These are phyloP conservation scores for Dilophus febrilis DNA, from an alignment of 2,888 invertebrate species.

Conservation along the genomic window DNA sequence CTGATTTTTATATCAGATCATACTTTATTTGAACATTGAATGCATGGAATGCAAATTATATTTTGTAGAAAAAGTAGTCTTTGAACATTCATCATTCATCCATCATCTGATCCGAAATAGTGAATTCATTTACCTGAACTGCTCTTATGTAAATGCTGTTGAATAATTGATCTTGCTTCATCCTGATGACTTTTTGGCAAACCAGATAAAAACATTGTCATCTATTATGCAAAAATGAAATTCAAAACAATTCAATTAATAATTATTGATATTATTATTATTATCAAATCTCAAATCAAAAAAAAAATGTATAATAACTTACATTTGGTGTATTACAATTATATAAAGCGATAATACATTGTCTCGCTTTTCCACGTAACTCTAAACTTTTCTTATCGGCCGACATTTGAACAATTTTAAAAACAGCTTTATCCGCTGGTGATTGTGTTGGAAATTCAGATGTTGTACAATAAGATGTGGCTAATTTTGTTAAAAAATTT, in stretches of 20 bases:
- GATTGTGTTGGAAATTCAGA: slow-evolving; percentile 29
- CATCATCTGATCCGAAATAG: no score
- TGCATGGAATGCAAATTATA: no score
- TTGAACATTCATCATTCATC: no score
- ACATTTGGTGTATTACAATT: slow-evolving; percentile 69
- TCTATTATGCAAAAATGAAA: slow-evolving; percentile 34
- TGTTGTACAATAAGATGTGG: slow-evolving; percentile 41
- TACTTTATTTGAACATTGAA: no score
- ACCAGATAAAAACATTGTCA: slow-evolving; percentile 61
- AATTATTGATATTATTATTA: not conserved
- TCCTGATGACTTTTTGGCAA: slow-evolving; percentile 58
- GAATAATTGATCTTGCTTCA: slow-evolving; percentile 51
- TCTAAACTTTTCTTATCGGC: slow-evolving; percentile 49
- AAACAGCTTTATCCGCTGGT: slow-evolving; percentile 46
- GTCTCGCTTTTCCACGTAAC: slow-evolving; percentile 48
- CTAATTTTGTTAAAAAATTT: slow-evolving; percentile 52
- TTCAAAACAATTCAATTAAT: not conserved
- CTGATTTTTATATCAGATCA: no score
- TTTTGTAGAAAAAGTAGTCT: no score
- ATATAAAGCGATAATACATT: slow-evolving; percentile 69
- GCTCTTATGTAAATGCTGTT: slow-evolving; percentile 52
- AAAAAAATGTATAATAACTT: slow-evolving; percentile 13
- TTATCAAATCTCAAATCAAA: not conserved
- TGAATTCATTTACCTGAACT: slow-evolving; percentile 37
- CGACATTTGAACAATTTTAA: slow-evolving; percentile 54